Conservation (phyloP, 2,888 invertebrate species). For the Seira musarum region DNA sequence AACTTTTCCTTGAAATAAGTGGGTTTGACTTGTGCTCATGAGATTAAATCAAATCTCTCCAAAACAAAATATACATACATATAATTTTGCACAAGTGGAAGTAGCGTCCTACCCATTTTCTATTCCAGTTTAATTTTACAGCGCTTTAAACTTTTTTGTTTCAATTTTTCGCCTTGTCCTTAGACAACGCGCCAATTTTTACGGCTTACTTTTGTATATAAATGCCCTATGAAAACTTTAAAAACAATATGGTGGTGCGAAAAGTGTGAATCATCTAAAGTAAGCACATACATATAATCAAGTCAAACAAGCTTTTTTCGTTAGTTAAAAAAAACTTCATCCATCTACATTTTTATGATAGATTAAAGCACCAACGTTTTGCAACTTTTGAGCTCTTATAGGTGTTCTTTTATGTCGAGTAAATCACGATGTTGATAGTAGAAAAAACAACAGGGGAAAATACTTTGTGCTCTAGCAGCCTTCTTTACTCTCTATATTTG, state of each 20-base stretch:
- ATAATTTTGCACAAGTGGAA: too few relatives aligned
- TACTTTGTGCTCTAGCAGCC: not conserved
- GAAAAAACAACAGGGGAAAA: slow-evolving; percentile 2
- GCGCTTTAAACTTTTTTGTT: too few relatives aligned
- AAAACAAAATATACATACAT: too few relatives aligned
- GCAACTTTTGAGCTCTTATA: not conserved
- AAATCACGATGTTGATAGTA: not conserved
- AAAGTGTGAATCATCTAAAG: slow-evolving; percentile 37
- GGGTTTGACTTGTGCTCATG: too few relatives aligned
- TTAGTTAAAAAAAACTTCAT: slow-evolving; percentile 18
- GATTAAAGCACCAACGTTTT: not conserved
- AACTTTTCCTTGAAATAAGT: too few relatives aligned
- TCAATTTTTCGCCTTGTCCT: too few relatives aligned
- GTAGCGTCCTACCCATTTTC: too few relatives aligned
- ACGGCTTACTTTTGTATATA: too few relatives aligned
- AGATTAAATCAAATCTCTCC: too few relatives aligned
- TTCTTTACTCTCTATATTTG: not conserved
- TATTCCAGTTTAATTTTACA: too few relatives aligned
- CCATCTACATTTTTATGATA: slow-evolving; percentile 4
- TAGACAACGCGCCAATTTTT: too few relatives aligned
- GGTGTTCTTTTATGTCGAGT: not conserved
- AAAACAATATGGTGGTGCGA: not conserved
- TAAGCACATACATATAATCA: slow-evolving; percentile 12
- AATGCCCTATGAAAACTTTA: too few relatives aligned
- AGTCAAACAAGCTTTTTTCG: slow-evolving; percentile 13